A percentile compares a stretch with the other conserved stretches of the same genome.
Conservation (phyloP, 2,113 vertebrate genomes). For the Chrysemys picta region DNA sequence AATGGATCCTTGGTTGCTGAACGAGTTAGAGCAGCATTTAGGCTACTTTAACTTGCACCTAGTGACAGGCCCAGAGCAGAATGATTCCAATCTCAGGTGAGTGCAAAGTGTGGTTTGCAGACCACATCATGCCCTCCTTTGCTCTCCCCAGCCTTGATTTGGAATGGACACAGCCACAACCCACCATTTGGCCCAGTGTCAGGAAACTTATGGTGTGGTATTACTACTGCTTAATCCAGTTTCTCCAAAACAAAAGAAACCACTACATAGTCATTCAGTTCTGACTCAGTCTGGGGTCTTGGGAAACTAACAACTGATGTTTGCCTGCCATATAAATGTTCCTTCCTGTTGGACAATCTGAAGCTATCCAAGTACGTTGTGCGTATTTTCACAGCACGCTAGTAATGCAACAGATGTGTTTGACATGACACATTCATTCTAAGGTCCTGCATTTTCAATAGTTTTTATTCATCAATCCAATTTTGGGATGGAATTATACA, state of each 20-base stretch:
- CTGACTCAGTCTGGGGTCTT: background rate
- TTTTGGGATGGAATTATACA: background rate
- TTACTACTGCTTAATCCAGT: slow-evolving; percentile 11
- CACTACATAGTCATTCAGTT: background rate
- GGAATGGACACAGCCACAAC: background rate
- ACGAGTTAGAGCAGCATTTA: background rate
- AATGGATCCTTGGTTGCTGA: background rate
- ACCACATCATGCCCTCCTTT: background rate
- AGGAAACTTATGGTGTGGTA: background rate
- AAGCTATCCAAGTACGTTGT: background rate
- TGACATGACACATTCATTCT: background rate
- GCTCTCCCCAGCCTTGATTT: background rate
- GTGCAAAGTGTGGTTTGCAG: background rate
- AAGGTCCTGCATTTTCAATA: background rate
- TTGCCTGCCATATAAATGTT: background rate
- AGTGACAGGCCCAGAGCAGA: background rate
- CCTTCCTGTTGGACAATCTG: background rate
- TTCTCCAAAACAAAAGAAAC: background rate
- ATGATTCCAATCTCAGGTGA: background rate
- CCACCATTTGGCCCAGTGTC: background rate
- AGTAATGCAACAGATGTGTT: background rate
- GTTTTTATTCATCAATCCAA: background rate
- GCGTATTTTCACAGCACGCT: background rate
- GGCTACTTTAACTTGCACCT: background rate
- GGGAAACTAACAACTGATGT: background rate